These are phyloP conservation scores for Asbolus verrucosus DNA, from an alignment of 1,140 invertebrate species.

Conservation along the genomic window DNA sequence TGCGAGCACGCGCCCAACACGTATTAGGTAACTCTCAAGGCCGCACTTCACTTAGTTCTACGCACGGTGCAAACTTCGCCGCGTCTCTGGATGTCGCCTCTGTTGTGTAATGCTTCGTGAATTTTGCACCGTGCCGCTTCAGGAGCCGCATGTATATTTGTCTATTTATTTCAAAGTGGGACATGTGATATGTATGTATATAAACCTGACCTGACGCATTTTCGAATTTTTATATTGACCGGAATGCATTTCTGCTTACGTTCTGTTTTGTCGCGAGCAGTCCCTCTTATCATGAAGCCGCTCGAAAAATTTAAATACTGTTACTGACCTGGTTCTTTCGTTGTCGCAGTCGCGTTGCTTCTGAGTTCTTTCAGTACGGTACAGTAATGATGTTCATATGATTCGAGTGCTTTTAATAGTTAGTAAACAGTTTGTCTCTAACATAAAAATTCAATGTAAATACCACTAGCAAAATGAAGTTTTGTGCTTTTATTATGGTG, in stretches of 20 bases:
- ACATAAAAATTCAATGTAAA: constrained; percentile 58
- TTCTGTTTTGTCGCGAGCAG: constrained; percentile 52
- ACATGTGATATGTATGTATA: constrained; percentile 63
- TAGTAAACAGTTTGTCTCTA: constrained; percentile 56
- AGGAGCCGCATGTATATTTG: constrained; percentile 29
- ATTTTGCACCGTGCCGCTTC: constrained; percentile 35
- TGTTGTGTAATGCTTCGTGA: constrained; percentile 29
- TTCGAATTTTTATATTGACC: constrained; percentile 59
- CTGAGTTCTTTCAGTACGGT: constrained; percentile 39
- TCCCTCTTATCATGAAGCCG: constrained; percentile 42
- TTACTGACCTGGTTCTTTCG: constrained; percentile 42
- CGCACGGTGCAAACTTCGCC: constrained; percentile 25
- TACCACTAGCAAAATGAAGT: constrained; percentile 55
- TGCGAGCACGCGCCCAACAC: constrained; percentile 56
- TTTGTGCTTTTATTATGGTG: constrained; percentile 51
- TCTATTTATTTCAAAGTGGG: constrained; percentile 47
- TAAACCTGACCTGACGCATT: constrained; percentile 59
- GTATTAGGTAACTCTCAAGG: constrained; percentile 48
- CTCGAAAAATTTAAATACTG: constrained; percentile 50
- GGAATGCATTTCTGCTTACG: constrained; percentile 57
- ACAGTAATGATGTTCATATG: constrained; percentile 47
- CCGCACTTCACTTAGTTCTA: constrained; percentile 27
- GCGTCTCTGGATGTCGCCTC: too few relatives aligned
- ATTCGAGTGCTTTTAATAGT: constrained; percentile 51
- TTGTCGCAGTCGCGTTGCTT: constrained; percentile 10